Base-by-base conservation (phyloP, 1,140 invertebrate species). In the Drosophila triauraria region DNA sequence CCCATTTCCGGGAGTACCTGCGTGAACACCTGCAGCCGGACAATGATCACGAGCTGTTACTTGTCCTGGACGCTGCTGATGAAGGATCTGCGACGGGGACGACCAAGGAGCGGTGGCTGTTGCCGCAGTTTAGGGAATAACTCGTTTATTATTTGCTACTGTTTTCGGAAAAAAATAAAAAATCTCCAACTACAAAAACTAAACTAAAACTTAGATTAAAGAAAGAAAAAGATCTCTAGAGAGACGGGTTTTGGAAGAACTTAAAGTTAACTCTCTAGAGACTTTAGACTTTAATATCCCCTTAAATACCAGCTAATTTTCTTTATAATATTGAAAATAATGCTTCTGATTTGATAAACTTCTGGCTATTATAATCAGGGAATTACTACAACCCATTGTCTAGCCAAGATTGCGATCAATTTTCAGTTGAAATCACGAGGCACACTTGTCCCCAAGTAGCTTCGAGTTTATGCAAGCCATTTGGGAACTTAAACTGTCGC, bases 31-130 rank as follows among this genome's bases (percentile, higher is more conserved):
- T 82, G 6, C 27, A 13, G 23, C 25, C 48, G 23, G 47, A 68
- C 30, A 62, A 59, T 23, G 61, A 61, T n/a, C 40, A 67, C 8
- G 74, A 82, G 25, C 48, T 82, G 0, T 44, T 82, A 12, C 38
- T 82, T 0, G 32, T 81, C 2, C 17, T 81, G n/a, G 23, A 46
- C 13, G 27, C 9, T 1, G 35, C 9, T 1, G 35, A 23, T 4
- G 20, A 25, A 3, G 23, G 25, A 5, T 15, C 10, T 0, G 12
- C 20, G 12, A 4, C 20, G 60, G 30, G 25, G 10, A 6, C 4
- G 10, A 13, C 2, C 1, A 64, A 43, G 15, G 63, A 68, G 25
- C 63, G 48, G 8, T 70, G 67, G 67, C 17, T 70, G 32, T 10
- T 68, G 10, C 67, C 67, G 3, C 30, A 70, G 13, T 70, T 68